Evolutionary conservation across 2,888 invertebrate genomes (phyloP).

Genomic region (Microdon myrmicae): DNA sequence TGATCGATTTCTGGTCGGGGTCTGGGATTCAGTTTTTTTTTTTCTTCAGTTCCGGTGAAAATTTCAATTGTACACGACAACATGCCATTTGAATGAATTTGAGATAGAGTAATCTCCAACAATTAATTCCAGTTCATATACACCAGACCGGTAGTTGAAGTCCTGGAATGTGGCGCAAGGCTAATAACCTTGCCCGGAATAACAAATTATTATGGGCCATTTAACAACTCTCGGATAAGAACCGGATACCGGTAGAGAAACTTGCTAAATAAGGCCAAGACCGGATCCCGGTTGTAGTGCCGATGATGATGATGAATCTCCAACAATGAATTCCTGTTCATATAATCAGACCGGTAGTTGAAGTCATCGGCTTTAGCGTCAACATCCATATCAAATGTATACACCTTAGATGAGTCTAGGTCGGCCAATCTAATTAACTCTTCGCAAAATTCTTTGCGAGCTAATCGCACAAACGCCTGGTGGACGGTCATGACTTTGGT

Average conservation of each 20-base stretch:
- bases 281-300: too few species aligned
- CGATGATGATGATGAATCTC: too few species aligned
- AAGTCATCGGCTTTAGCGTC: conserved; percentile 83
- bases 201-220: too few species aligned
- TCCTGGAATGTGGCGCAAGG: too few species aligned
- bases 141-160: too few species aligned
- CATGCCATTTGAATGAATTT: conserved; percentile 88
- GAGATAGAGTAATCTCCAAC: conserved; percentile 90
- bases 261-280: too few species aligned
- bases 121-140: too few species aligned
- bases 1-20: conserved; percentile 76
- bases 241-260: too few species aligned
- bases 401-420: conserved; percentile 78
- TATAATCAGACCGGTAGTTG: conserved; percentile 78
- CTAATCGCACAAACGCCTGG: conserved; percentile 87
- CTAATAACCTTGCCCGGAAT: too few species aligned
- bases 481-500: conserved; percentile 79
- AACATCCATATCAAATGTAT: conserved; percentile 93
- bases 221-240: too few species aligned
- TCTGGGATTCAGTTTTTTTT: conserved; percentile 66
- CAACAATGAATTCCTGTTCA: conserved; percentile 84
- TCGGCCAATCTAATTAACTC: conserved; percentile 96
- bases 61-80: conserved; percentile 82
- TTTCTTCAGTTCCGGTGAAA: conserved; percentile 69
- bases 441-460: conserved; percentile 73